phyloP scores from a whole-genome alignment of 2,113 vertebrate genomes.

The Tachysurus vachellii region DNA sequence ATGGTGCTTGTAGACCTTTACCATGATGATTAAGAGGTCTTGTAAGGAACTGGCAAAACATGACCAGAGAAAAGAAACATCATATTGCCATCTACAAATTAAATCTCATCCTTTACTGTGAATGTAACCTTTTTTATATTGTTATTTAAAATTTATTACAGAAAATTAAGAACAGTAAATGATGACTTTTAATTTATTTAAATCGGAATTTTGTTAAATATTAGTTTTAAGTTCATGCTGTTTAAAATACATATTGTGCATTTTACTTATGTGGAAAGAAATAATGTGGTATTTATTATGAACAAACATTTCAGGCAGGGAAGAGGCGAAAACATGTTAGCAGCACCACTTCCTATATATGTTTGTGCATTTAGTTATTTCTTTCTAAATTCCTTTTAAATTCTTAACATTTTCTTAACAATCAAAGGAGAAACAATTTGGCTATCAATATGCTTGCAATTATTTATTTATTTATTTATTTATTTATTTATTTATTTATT shows the following conservation, averaged over 20 bases:
- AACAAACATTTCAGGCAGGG: constrained; percentile 11
- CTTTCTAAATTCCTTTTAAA: background rate
- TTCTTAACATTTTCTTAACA: background rate
- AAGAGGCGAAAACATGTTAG: constrained; percentile 2
- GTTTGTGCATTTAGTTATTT: constrained; percentile 17
- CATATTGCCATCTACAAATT: background rate
- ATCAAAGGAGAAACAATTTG: background rate
- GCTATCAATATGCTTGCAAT: background rate
- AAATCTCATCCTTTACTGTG: background rate
- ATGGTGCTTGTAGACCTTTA: constrained; percentile 43
- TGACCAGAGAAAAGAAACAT: background rate
- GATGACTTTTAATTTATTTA: background rate
- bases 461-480: constrained; percentile 8
- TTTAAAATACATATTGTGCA: background rate
- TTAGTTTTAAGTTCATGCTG: constrained; percentile 18
- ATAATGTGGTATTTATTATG: constrained; percentile 27
- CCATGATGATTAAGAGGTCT: constrained; percentile 12
- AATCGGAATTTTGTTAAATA: background rate
- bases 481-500: constrained; percentile 9
- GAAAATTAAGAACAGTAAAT: constrained; percentile 12
- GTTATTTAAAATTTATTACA: background rate
- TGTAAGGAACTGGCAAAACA: background rate
- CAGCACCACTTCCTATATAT: constrained; percentile 21
- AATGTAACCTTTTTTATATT: background rate
- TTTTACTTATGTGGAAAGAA: constrained; percentile 2